Evolutionary conservation across 2,888 invertebrate genomes (phyloP), one percentile per base, ranked within the genome.

Genomic region (Archaeoteleia sp.): DNA sequence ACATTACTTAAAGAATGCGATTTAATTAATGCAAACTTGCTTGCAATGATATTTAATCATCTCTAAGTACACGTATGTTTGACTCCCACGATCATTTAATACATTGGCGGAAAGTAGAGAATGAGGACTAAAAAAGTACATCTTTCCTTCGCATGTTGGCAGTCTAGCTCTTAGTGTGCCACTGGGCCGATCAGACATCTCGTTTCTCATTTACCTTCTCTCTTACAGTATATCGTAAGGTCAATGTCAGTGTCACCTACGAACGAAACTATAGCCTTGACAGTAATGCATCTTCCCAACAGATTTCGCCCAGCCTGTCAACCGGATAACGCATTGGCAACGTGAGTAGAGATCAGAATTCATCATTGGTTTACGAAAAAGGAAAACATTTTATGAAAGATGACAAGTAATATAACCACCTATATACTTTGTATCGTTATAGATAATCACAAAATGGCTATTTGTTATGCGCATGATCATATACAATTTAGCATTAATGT

Each of bases 161-260:
- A 51, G 55, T 29, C 46, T 51, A 67, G 43, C 13, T 72, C 74
- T 84, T 85, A 84, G 81, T 84, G 74, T 84, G 84, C 83, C 84
- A 85, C 82, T 82, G 80, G 81, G 84, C 81, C 82, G 80, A 78
- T 80, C 76, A 75, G 75, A 61, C 78, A 78, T 77, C 76, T 78
- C 78, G 75, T 78, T 76, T 74, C 74, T 63, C 54, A 43, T 73
- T 54, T 71, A 72, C 65, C 27, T 46, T 68, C 62, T 66, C 61
- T 53, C 37, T 67, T 35, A 9, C 23, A 35, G 53, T 57, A 46
- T 60, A n/a, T n/a, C 53, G 55, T 66, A 62, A 68, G 71, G 66
- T 62, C 66, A 29, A 14, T 58, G 45, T 65, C 58, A 42, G 54
- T 65, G 63, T 48, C 62, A 37, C 48, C 51, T 32, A 62, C 43